Conservation (phyloP, 2,797 vertebrate species). For the Brotula barbata region DNA sequence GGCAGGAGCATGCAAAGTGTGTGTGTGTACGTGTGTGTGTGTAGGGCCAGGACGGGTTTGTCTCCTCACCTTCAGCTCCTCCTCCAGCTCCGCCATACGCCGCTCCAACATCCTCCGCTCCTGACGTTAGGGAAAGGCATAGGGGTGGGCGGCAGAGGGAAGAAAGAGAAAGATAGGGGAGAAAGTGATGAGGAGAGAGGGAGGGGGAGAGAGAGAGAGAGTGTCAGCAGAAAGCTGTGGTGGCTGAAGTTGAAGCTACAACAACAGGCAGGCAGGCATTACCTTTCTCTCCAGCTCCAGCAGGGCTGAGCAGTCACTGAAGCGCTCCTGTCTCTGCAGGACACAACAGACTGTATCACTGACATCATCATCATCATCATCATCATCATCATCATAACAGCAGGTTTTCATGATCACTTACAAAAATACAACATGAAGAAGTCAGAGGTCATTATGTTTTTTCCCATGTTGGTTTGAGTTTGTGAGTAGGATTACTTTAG, state of each 20-base stretch:
- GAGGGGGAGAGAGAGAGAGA: constrained; percentile 34
- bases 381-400: too few relatives aligned
- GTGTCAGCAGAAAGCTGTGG: constrained; percentile 51
- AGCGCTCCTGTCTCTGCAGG: constrained; percentile 83
- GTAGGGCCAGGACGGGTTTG: background rate
- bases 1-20: constrained; percentile 64
- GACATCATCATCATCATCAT: background rate
- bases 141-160: constrained; percentile 13
- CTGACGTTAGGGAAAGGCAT: constrained; percentile 59
- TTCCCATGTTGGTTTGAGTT: too few relatives aligned
- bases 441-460: too few relatives aligned
- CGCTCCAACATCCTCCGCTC: constrained; percentile 83
- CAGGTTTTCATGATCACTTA: background rate
- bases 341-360: constrained; percentile 13
- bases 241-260: constrained; percentile 55
- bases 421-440: background rate
- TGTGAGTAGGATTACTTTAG: too few relatives aligned
- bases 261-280: constrained; percentile 30
- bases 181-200: constrained; percentile 39
- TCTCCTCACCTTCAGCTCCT: constrained; percentile 83
- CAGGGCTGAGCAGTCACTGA: constrained; percentile 83
- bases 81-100: constrained; percentile 83
- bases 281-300: constrained; percentile 86
- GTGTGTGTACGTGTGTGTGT: constrained; percentile 26
- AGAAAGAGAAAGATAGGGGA: constrained; percentile 38